phyloP scores from a whole-genome alignment of 1,140 invertebrate genomes.

The Mya arenaria region DNA sequence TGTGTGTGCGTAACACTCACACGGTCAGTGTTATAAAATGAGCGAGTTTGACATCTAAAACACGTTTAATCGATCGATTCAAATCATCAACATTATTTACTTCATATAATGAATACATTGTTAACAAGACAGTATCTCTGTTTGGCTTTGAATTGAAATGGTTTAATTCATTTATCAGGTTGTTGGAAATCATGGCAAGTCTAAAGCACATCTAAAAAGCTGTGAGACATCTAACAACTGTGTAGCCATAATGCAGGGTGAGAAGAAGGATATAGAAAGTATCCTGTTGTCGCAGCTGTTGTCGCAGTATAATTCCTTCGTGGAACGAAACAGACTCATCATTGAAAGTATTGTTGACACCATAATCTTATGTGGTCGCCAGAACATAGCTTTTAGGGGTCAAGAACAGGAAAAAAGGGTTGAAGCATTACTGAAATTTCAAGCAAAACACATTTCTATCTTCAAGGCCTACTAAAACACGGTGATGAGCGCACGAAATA shows the following conservation, averaged over 20 bases:
- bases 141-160: no score
- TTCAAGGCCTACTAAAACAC: not conserved
- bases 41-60: no score
- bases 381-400: not conserved
- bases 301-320: not conserved
- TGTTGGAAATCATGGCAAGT: not conserved
- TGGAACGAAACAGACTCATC: not conserved
- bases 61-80: no score
- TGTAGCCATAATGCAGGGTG: not conserved
- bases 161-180: no score
- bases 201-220: not conserved
- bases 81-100: no score
- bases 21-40: no score
- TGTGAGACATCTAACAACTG: not conserved
- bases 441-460: not conserved
- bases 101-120: no score
- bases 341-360: not conserved
- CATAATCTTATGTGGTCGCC: not conserved
- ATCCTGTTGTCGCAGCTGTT: not conserved
- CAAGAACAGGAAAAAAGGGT: not conserved
- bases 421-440: not conserved
- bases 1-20: no score
- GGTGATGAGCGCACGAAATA: not conserved
- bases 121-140: no score
- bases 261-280: not conserved